Evolutionary conservation across 2,797 vertebrate genomes (phyloP).

Genomic region (Kryptolebias ocellatus): DNA sequence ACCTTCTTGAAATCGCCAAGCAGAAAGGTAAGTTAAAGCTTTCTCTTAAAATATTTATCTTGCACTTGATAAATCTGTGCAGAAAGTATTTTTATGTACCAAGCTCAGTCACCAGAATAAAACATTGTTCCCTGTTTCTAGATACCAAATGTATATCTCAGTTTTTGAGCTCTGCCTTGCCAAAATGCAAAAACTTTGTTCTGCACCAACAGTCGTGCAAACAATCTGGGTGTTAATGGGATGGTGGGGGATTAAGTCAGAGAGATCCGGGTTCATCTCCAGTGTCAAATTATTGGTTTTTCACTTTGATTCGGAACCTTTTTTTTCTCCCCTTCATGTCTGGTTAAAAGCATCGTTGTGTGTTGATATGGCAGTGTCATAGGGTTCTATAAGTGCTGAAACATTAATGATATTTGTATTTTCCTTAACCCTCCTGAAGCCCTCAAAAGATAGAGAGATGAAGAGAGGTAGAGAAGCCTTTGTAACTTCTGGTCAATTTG

Average conservation of each 20-base stretch:
- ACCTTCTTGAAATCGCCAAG: neutral
- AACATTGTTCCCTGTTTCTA: neutral
- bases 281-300: neutral
- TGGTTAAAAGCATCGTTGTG: neutral
- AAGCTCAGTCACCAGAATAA: neutral
- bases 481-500: too few species aligned
- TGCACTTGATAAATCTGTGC: neutral
- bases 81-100: neutral
- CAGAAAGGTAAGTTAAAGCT: neutral
- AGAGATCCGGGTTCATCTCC: conserved; percentile 2
- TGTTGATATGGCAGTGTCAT: neutral
- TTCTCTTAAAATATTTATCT: neutral
- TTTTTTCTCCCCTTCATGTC: neutral
- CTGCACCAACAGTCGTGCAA: neutral
- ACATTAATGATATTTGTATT: too few species aligned
- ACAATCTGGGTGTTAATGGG: neutral
- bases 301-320: conserved; percentile 1
- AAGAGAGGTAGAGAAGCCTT: too few species aligned
- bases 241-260: neutral
- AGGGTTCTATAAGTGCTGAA: too few species aligned
- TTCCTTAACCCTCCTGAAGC: too few species aligned
- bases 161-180: neutral
- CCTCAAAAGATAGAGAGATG: too few species aligned
- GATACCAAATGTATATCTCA: too few species aligned
- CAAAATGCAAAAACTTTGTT: neutral